Conservation (phyloP, 2,797 vertebrate genomes). For the Coluber constrictor region DNA sequence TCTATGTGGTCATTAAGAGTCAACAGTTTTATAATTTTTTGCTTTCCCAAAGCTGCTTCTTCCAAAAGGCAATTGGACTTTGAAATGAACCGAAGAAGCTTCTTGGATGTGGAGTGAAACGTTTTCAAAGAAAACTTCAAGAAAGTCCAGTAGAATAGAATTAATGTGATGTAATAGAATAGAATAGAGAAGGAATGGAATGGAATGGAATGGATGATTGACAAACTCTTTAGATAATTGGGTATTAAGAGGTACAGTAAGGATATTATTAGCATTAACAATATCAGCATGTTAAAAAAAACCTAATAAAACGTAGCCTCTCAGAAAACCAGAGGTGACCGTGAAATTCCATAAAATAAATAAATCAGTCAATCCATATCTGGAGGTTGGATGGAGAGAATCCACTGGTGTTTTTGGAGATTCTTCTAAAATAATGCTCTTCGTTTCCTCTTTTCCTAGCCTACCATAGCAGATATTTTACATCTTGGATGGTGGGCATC, state of each 20-base stretch:
- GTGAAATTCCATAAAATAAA: background rate
- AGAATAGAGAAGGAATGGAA: too few relatives aligned
- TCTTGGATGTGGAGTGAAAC: too few relatives aligned
- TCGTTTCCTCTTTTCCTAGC: conserved; percentile 69
- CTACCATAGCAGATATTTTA: conserved; percentile 89
- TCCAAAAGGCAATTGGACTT: too few relatives aligned
- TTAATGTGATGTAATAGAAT: too few relatives aligned
- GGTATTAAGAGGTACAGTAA: background rate
- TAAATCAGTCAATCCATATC: background rate
- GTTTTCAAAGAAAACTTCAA: too few relatives aligned
- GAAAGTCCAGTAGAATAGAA: too few relatives aligned
- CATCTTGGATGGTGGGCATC: conserved; percentile 97
- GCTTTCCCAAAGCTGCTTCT: too few relatives aligned
- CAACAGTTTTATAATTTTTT: too few relatives aligned
- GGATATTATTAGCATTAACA: background rate
- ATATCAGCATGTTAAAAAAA: background rate
- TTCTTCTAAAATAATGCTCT: background rate
- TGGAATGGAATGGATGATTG: too few relatives aligned
- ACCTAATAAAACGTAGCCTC: background rate
- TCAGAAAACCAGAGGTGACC: background rate
- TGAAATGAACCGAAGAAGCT: too few relatives aligned
- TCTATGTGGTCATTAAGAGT: too few relatives aligned
- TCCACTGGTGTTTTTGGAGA: background rate
- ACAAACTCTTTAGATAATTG: background rate
- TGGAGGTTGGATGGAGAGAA: background rate